phyloP scores from a whole-genome alignment of 2,113 vertebrate genomes.

The Etheostoma spectabile region DNA sequence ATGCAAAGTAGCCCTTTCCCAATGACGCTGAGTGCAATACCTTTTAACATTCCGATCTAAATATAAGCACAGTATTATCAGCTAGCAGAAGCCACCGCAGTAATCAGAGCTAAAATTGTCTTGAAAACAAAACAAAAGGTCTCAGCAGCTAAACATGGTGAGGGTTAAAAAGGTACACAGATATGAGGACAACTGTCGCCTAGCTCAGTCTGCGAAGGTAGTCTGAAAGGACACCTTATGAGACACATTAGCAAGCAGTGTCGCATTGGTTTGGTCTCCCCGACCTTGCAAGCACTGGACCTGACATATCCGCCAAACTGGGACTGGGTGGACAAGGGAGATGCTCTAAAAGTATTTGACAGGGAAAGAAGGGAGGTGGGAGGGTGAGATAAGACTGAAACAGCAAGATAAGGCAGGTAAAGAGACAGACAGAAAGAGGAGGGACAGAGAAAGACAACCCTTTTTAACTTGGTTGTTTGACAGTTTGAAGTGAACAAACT shows the following conservation, averaged over 20 bases:
- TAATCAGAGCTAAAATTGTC: background rate
- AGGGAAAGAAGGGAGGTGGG: constrained; percentile 16
- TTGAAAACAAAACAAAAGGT: background rate
- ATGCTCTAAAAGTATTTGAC: constrained; percentile 20
- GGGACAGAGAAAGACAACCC: background rate
- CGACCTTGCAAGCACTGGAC: constrained; percentile 26
- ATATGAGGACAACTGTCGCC: constrained; percentile 16
- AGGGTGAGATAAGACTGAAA: constrained; percentile 15
- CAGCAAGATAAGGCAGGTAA: background rate
- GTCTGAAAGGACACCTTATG: constrained; percentile 1
- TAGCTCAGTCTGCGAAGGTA: background rate
- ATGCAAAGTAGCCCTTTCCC: background rate
- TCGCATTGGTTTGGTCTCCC: background rate
- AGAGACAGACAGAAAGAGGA: background rate
- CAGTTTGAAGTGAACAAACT: background rate
- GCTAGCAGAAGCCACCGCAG: background rate
- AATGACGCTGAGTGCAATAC: background rate
- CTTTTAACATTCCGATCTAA: constrained; percentile 6
- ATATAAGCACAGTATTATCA: background rate
- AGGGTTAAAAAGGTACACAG: background rate
- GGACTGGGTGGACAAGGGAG: constrained; percentile 18
- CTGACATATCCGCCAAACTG: constrained; percentile 21
- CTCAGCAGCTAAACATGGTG: constrained; percentile 8
- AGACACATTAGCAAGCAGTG: constrained; percentile 33
- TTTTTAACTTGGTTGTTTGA: background rate